A percentile compares a stretch with the other conserved stretches of the same genome.
Conservation (phyloP, 2,113 vertebrate species). For the Oreochromis spilurus region DNA sequence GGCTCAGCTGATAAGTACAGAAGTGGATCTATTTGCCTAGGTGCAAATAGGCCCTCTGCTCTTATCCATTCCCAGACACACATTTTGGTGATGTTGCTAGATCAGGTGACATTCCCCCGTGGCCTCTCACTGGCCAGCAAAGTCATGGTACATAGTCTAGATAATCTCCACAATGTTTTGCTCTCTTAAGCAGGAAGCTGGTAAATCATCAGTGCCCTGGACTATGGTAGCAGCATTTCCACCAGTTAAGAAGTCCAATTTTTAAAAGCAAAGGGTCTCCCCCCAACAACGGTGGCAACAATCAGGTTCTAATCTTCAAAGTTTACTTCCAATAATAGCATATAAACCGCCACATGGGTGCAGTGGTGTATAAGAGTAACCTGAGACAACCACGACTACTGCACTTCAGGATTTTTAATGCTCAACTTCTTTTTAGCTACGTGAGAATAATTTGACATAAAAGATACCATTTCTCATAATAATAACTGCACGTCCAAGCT, state of each 20-base stretch:
- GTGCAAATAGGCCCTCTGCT: background rate
- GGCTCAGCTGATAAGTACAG: background rate
- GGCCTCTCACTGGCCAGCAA: background rate
- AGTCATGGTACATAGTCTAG: background rate
- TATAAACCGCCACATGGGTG: background rate
- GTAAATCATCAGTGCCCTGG: background rate
- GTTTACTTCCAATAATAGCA: background rate
- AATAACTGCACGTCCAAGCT: background rate
- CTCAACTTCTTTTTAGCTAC: background rate
- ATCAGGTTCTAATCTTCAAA: background rate
- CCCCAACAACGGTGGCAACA: background rate
- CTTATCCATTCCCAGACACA: background rate
- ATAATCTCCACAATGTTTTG: background rate
- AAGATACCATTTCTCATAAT: background rate
- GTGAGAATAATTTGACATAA: background rate
- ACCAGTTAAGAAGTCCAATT: background rate
- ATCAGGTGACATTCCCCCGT: background rate
- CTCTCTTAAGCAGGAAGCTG: background rate
- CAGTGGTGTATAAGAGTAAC: background rate
- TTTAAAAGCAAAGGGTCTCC: background rate
- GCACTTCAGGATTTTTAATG: background rate
- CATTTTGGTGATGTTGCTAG: background rate
- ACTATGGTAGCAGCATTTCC: background rate
- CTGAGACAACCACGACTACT: background rate
- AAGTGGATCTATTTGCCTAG: background rate